phyloP scores from a whole-genome alignment of 2,797 vertebrate genomes.

The Cygnus olor region DNA sequence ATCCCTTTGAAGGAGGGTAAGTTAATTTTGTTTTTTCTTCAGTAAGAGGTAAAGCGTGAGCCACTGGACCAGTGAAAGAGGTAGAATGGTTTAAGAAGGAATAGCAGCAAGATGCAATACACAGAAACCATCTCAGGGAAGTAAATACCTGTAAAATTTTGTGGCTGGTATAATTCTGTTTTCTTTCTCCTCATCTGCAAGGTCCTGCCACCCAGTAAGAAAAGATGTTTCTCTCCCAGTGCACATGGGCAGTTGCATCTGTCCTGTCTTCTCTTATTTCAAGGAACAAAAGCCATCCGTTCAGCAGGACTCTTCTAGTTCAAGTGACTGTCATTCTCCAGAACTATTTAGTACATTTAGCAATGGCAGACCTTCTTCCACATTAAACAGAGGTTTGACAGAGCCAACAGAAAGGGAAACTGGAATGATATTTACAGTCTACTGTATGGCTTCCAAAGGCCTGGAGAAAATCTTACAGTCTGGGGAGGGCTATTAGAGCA shows the following conservation, averaged over 20 bases:
- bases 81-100: not conserved
- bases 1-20: conserved; percentile 95
- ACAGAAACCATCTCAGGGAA: not conserved
- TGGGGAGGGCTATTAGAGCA: not conserved
- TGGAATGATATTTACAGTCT: not conserved
- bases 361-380: not conserved
- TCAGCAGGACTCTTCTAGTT: not conserved
- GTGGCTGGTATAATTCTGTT: conserved; percentile 73
- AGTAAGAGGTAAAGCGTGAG: not conserved
- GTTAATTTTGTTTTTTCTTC: conserved; percentile 53
- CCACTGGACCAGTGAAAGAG: not conserved
- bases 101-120: not conserved
- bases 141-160: conserved; percentile 46
- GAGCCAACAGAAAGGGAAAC: not conserved
- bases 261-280: not conserved
- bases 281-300: not conserved
- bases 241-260: not conserved
- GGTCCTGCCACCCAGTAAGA: not conserved
- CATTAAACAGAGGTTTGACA: not conserved
- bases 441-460: not conserved
- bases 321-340: not conserved
- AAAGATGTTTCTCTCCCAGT: not conserved
- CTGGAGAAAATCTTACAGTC: not conserved
- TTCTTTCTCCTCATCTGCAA: not conserved
- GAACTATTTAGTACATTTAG: not conserved